phyloP scores from a whole-genome alignment of 2,113 vertebrate species.

The Corythoichthys haematopterus region DNA sequence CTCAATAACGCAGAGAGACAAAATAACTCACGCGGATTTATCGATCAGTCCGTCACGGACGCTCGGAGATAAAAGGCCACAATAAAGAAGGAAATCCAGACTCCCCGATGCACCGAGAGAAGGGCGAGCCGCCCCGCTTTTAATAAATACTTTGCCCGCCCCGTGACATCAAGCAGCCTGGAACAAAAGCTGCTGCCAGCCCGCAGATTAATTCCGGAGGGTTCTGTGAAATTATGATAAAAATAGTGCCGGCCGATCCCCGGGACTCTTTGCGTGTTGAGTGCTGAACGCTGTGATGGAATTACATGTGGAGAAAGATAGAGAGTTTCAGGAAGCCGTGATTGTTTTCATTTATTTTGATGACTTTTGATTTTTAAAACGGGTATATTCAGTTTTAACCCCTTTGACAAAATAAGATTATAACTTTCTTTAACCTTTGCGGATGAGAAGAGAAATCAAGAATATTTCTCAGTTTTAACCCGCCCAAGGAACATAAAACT shows the following conservation, averaged over 20 bases:
- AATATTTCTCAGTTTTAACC: too few species aligned
- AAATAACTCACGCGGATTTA: background rate
- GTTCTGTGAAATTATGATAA: constrained; percentile 86
- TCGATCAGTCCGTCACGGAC: background rate
- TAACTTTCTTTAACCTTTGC: too few species aligned
- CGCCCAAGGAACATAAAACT: too few species aligned
- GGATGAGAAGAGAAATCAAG: too few species aligned
- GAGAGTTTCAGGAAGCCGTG: background rate
- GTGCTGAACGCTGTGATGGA: constrained; percentile 29
- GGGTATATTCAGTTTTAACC: background rate
- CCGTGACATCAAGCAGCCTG: constrained; percentile 49
- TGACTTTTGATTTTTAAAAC: too few species aligned
- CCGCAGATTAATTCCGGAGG: constrained; percentile 62
- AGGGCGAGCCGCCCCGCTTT: constrained; percentile 38
- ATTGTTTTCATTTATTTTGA: background rate
- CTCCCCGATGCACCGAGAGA: constrained; percentile 2
- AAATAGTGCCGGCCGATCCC: constrained; percentile 75
- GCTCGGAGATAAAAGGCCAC: background rate
- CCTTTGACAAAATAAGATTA: too few species aligned
- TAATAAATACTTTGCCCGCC: constrained; percentile 50
- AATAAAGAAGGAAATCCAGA: background rate
- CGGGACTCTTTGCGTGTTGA: constrained; percentile 34
- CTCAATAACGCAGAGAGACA: background rate
- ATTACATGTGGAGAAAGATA: constrained; percentile 6
- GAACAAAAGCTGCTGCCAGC: constrained; percentile 52